These are phyloP conservation scores for Drosophila nr. perissopoda DNA, from an alignment of 2,888 invertebrate genomes.

Conservation along the genomic window DNA sequence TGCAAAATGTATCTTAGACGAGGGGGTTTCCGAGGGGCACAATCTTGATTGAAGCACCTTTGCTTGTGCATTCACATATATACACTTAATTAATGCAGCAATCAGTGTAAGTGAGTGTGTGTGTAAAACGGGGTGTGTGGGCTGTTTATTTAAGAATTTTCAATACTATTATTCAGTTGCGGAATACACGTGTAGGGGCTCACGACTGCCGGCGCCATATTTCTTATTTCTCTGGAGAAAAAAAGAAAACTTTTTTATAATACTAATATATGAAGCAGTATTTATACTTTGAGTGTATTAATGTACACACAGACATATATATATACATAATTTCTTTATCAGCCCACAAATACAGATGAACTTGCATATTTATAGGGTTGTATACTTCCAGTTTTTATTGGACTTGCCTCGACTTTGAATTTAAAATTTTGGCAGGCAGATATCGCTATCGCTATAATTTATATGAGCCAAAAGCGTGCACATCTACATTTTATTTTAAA, in stretches of 20 bases:
- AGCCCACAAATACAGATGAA: neutral
- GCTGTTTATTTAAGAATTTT: conserved; percentile 5
- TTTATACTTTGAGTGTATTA: neutral
- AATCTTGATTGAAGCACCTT: neutral
- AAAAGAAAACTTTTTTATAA: conserved; percentile 13
- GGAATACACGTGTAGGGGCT: conserved; percentile 59
- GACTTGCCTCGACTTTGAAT: conserved; percentile 69
- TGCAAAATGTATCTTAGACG: neutral
- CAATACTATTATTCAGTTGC: conserved; percentile 44
- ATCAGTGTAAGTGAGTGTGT: neutral
- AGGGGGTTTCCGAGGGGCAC: neutral
- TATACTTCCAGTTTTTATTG: conserved; percentile 4
- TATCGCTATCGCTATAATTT: conserved; percentile 39
- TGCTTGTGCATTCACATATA: neutral
- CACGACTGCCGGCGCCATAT: conserved; percentile 28
- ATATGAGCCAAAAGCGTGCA: conserved; percentile 46
- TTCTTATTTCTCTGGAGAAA: conserved; percentile 2
- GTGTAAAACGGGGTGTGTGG: neutral
- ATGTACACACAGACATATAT: neutral
- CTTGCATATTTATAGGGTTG: neutral
- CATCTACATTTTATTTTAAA: conserved; percentile 1
- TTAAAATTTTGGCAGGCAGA: conserved; percentile 52
- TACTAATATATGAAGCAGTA: neutral
- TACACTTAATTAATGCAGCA: conserved; percentile 42
- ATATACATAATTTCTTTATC: conserved; percentile 14